phyloP scores from a whole-genome alignment of 1,140 invertebrate genomes.

The Phenacoccus solenopsis region DNA sequence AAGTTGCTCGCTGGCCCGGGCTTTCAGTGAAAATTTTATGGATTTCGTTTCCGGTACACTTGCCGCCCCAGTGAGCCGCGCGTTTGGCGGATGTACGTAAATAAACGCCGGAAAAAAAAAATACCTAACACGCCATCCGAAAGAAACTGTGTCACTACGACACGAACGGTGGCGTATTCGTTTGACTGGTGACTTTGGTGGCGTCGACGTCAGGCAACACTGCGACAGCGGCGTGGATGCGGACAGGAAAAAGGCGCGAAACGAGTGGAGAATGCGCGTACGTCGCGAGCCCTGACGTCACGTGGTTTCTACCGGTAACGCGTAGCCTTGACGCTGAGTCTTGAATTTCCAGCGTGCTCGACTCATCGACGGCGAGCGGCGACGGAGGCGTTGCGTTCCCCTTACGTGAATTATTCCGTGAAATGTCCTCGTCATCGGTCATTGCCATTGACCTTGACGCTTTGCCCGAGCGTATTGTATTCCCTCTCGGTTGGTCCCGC shows the following conservation, averaged over 20 bases:
- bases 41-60: not conserved
- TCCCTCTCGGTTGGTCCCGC: not conserved
- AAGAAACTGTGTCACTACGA: no score
- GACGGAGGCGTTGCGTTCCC: not conserved
- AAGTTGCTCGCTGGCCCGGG: no score
- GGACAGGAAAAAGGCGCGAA: not conserved
- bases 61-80: not conserved
- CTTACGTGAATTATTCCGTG: conserved; percentile 15
- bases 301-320: not conserved
- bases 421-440: conserved; percentile 8
- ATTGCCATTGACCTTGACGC: conserved; percentile 15
- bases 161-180: no score
- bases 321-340: not conserved
- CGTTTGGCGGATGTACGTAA: not conserved
- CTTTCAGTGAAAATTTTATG: no score
- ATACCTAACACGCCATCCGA: no score
- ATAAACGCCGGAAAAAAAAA: not conserved
- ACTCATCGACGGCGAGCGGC: not conserved
- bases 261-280: not conserved
- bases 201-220: no score
- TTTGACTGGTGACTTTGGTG: no score
- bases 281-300: not conserved
- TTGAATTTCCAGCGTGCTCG: not conserved
- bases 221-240: no score
- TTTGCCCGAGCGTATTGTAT: not conserved